Conservation (phyloP, 2,113 vertebrate genomes). For the Fregetta grallaria region DNA sequence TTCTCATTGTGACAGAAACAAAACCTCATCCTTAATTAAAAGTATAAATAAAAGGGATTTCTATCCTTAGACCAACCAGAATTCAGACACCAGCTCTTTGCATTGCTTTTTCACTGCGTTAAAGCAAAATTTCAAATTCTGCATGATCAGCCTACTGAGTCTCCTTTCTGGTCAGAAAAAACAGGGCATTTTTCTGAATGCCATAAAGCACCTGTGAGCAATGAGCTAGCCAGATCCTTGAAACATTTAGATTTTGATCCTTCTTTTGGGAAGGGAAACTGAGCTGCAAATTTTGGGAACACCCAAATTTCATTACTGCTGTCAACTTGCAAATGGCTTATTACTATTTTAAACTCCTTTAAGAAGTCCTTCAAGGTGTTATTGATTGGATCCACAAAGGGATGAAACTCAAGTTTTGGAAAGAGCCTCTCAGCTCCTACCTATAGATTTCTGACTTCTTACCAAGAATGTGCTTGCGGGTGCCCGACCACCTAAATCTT, state of each 20-base stretch:
- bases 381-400: neutral
- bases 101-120: neutral
- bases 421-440: neutral
- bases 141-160: neutral
- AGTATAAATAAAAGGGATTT: neutral
- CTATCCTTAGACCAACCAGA: neutral
- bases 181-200: neutral
- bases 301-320: neutral
- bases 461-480: neutral
- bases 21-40: conserved; percentile 25
- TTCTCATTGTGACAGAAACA: conserved; percentile 5
- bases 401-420: neutral
- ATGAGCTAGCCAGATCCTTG: neutral
- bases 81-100: neutral
- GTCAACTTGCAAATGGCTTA: neutral
- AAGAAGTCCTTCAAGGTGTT: neutral
- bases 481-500: neutral
- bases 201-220: neutral
- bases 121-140: neutral
- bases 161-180: neutral
- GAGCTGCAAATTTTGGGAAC: neutral
- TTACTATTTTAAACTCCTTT: neutral
- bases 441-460: neutral
- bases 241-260: neutral
- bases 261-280: neutral